A percentile compares a stretch with the other conserved stretches of the same genome.
phyloP scores from a whole-genome alignment of 2,113 vertebrate species.

The Zosterops japonicus region DNA sequence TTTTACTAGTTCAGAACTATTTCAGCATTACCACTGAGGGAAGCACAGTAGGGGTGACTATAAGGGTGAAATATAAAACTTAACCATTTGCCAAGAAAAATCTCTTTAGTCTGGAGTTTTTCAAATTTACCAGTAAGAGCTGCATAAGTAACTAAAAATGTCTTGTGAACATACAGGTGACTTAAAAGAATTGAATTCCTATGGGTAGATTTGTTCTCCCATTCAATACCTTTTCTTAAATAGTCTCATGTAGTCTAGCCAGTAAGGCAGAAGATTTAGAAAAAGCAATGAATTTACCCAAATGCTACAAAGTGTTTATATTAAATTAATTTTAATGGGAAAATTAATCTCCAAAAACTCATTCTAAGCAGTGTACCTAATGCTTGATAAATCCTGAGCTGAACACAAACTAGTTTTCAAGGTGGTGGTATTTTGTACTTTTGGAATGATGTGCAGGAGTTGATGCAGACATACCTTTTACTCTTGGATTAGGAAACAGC shows the following conservation, averaged over 20 bases:
- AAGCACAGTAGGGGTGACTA: conserved; percentile 10
- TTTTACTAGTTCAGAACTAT: conserved; percentile 57
- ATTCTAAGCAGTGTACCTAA: background rate
- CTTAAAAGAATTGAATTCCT: background rate
- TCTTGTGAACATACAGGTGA: background rate
- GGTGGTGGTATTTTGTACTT: background rate
- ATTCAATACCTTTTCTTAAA: background rate
- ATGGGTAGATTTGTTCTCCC: background rate
- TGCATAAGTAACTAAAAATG: background rate
- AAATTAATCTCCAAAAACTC: conserved; percentile 18
- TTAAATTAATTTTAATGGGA: conserved; percentile 5
- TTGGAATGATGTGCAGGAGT: background rate
- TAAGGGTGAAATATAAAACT: conserved; percentile 31
- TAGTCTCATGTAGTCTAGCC: background rate
- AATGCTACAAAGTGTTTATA: background rate
- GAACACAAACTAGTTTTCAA: background rate
- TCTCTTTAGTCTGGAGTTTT: background rate
- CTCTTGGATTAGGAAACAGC: background rate
- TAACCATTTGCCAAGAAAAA: conserved; percentile 11
- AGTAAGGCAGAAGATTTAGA: background rate
- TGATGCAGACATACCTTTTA: background rate
- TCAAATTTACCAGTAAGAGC: background rate
- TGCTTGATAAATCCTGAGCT: background rate
- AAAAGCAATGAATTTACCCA: background rate
- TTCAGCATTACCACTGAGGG: conserved; percentile 40